Evolutionary conservation across 2,888 invertebrate genomes (phyloP).

Genomic region (Bruchidius siliquastri): DNA sequence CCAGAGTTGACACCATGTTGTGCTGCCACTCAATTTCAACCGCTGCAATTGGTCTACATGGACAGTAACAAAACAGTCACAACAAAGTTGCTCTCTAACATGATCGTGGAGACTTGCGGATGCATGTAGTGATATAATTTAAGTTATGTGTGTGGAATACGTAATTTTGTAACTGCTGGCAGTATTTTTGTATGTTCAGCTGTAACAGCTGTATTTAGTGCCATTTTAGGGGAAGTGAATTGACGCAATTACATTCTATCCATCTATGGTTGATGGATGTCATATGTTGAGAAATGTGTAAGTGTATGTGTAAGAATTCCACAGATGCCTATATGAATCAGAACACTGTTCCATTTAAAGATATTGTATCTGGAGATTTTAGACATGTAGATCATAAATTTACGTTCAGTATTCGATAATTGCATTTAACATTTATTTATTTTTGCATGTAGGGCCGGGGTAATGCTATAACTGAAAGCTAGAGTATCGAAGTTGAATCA

Average conservation of each 20-base stretch:
- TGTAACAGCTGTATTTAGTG: neutral
- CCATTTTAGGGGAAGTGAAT: neutral
- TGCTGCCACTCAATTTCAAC: constrained; percentile 77
- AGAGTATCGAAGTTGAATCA: too few species aligned
- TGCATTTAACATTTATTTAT: too few species aligned
- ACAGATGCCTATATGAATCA: too few species aligned
- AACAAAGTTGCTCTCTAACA: constrained; percentile 76
- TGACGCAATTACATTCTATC: neutral
- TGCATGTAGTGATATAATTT: constrained; percentile 58
- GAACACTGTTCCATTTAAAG: too few species aligned
- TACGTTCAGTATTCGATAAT: too few species aligned
- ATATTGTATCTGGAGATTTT: too few species aligned
- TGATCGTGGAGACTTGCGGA: constrained; percentile 89
- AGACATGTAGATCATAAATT: too few species aligned
- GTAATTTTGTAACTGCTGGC: neutral
- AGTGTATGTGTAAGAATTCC: too few species aligned
- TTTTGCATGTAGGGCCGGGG: too few species aligned
- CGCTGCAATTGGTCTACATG: constrained; percentile 74
- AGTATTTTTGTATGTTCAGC: neutral
- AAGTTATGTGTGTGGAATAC: constrained; percentile 16
- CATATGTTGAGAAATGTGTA: too few species aligned
- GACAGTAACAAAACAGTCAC: constrained; percentile 75
- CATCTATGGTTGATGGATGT: too few species aligned
- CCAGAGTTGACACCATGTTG: constrained; percentile 79
- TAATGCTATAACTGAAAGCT: too few species aligned